These are phyloP conservation scores for Hemibagrus guttatus DNA, from an alignment of 2,797 vertebrate genomes.

Conservation along the genomic window DNA sequence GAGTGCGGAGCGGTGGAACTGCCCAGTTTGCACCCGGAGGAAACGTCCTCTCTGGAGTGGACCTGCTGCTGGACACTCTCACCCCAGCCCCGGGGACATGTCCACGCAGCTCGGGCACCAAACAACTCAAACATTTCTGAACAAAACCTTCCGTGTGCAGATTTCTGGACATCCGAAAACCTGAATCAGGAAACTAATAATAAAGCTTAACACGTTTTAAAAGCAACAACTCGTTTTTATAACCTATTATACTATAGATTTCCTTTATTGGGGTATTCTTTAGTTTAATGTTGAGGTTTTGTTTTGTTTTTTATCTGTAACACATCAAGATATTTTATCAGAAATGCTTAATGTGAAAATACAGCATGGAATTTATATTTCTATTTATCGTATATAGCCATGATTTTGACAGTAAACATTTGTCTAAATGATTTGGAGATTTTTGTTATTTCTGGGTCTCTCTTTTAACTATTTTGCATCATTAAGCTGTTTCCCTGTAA, in stretches of 20 bases:
- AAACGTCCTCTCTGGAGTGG: neutral
- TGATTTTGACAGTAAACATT: neutral
- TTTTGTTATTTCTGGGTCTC: neutral
- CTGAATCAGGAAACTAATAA: neutral
- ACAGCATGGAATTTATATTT: neutral
- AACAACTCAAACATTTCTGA: neutral
- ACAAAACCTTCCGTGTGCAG: neutral
- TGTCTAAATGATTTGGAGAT: neutral
- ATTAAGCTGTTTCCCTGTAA: neutral
- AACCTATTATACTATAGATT: neutral
- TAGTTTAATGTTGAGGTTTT: neutral
- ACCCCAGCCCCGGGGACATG: too few relatives aligned
- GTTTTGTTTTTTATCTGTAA: neutral
- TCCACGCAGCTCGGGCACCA: neutral
- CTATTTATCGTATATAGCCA: neutral
- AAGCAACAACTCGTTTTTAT: neutral
- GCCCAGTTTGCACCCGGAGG: constrained; percentile 29
- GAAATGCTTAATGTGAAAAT: neutral
- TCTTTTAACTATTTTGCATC: neutral
- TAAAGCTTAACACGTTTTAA: neutral
- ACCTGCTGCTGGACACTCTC: neutral
- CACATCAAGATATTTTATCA: neutral
- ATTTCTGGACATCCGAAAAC: neutral
- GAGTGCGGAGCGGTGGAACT: constrained; percentile 53
- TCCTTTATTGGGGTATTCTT: neutral